A percentile compares a stretch with the other conserved stretches of the same genome.
phyloP scores from a whole-genome alignment of 2,797 vertebrate species.

The Allobates femoralis region DNA sequence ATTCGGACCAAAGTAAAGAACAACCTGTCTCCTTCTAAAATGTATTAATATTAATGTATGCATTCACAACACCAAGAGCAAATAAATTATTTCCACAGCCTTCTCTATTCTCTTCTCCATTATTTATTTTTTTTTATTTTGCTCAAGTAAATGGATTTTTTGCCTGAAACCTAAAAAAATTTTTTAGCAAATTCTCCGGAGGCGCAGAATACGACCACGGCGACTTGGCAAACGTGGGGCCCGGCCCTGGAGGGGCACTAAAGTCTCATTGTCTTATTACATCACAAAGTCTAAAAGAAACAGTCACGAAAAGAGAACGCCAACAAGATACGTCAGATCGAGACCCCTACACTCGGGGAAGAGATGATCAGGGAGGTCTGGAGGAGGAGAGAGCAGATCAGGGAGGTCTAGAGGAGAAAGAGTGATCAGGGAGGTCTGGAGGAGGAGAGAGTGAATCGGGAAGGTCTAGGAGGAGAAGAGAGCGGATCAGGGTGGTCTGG shows the following conservation, averaged over 20 bases:
- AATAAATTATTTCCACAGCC: conserved; percentile 30
- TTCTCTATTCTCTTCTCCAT: neutral
- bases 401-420: too few species aligned
- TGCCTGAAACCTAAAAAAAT: neutral
- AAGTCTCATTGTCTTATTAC: neutral
- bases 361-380: too few species aligned
- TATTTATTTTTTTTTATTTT: neutral
- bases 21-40: conserved; percentile 50
- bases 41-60: conserved; percentile 48
- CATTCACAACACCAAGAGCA: conserved; percentile 18
- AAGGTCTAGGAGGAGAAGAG: too few species aligned
- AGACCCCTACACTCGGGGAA: too few species aligned
- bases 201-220: neutral
- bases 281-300: neutral
- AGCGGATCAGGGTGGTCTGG: too few species aligned
- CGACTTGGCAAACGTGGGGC: neutral
- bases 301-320: neutral
- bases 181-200: neutral
- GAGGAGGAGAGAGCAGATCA: too few species aligned
- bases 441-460: too few species aligned
- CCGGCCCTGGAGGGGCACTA: neutral
- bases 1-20: conserved; percentile 54
- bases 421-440: too few species aligned
- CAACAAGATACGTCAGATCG: neutral
- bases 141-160: neutral